Percentiles rank a stretch among this genome's conserved stretches.
phyloP scores from a whole-genome alignment of 2,888 invertebrate genomes.

The Platypus cylindrus region DNA sequence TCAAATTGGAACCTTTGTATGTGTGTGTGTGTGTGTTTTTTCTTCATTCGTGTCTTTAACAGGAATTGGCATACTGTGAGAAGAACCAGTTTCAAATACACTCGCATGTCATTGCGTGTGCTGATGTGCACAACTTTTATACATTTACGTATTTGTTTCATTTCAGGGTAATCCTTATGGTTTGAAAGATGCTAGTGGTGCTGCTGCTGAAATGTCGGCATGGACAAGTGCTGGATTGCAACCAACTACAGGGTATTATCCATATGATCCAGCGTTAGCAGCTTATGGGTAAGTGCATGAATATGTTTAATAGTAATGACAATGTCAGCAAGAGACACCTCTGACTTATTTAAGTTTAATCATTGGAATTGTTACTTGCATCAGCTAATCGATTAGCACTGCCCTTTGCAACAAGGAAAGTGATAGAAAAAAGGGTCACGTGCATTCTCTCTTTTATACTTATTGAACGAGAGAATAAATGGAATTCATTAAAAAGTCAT shows the following conservation, averaged over 20 bases:
- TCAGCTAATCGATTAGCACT: background rate
- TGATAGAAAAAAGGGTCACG: too few species aligned
- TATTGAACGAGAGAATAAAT: too few species aligned
- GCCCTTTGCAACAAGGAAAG: too few species aligned
- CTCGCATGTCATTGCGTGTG: slow-evolving; percentile 3
- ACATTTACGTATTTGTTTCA: slow-evolving; percentile 9
- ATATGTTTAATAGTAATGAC: background rate
- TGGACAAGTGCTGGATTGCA: slow-evolving; percentile 86
- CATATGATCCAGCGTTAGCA: slow-evolving; percentile 83
- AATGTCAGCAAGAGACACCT: too few species aligned
- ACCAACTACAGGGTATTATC: slow-evolving; percentile 84
- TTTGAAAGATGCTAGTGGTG: slow-evolving; percentile 66
- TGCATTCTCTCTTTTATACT: too few species aligned
- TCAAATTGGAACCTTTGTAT: too few species aligned
- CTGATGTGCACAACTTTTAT: slow-evolving; percentile 3
- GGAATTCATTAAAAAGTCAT: too few species aligned
- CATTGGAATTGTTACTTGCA: background rate
- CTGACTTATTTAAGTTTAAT: too few species aligned
- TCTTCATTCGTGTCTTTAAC: too few species aligned
- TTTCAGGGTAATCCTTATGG: slow-evolving; percentile 85
- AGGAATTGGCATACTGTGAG: too few species aligned
- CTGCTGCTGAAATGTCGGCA: slow-evolving; percentile 78
- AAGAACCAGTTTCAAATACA: too few species aligned
- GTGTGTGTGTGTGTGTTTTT: too few species aligned
- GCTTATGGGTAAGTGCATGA: slow-evolving; percentile 74